Conservation (phyloP, 2,797 vertebrate genomes). For the Malurus splendens region DNA sequence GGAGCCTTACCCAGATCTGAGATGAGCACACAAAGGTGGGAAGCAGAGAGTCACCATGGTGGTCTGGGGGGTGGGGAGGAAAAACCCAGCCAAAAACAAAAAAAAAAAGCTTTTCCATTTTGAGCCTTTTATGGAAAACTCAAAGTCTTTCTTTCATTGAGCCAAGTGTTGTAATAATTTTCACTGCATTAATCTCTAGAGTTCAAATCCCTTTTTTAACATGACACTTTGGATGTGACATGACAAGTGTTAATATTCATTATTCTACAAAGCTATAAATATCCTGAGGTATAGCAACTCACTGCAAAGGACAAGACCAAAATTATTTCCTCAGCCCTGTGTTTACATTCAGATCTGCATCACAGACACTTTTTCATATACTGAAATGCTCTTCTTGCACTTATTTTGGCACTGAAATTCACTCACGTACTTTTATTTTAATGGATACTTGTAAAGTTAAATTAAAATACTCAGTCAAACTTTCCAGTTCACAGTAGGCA, state of each 20-base stretch:
- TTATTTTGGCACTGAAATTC: constrained; percentile 27
- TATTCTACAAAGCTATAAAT: constrained; percentile 46
- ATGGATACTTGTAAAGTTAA: constrained; percentile 18
- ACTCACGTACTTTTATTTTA: neutral
- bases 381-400: constrained; percentile 24
- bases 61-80: neutral
- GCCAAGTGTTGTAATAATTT: constrained; percentile 34
- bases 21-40: neutral
- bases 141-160: constrained; percentile 21
- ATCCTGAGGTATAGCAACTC: constrained; percentile 13
- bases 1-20: neutral
- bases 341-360: neutral
- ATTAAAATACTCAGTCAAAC: constrained; percentile 31
- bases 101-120: neutral
- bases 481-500: constrained; percentile 32
- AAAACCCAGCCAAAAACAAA: too few relatives aligned
- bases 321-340: constrained; percentile 10
- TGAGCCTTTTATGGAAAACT: constrained; percentile 8
- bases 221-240: constrained; percentile 41
- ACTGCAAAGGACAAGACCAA: constrained; percentile 15
- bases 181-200: constrained; percentile 45
- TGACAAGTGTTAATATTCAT: constrained; percentile 63
- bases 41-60: neutral
- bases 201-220: constrained; percentile 52
- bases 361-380: neutral